phyloP scores from a whole-genome alignment of 1,140 invertebrate genomes.

The Diorhabda sublineata region DNA sequence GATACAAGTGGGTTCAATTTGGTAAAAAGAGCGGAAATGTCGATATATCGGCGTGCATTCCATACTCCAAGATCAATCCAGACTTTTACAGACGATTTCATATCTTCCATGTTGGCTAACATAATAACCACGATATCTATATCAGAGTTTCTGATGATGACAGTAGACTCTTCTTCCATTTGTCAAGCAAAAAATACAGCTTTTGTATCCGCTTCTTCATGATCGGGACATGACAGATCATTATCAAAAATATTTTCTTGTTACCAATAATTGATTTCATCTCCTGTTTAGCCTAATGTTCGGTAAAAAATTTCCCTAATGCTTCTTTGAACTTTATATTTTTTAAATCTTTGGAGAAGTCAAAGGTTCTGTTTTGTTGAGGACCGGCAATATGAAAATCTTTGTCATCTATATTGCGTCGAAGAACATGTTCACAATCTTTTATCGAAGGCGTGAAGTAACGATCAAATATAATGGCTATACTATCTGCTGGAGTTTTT shows the following conservation, averaged over 20 bases:
- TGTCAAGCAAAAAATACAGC: conserved; percentile 13
- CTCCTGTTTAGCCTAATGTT: conserved; percentile 10
- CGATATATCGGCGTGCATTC: conserved; percentile 24
- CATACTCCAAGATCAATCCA: conserved; percentile 23
- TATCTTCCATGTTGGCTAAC: conserved; percentile 21
- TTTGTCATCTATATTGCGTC: no score
- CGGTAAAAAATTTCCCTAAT: background rate
- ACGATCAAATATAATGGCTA: no score
- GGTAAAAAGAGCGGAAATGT: conserved; percentile 20
- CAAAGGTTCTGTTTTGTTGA: no score
- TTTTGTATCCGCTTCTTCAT: conserved; percentile 21
- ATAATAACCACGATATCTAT: conserved; percentile 21
- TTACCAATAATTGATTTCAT: conserved; percentile 6
- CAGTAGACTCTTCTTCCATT: conserved; percentile 13
- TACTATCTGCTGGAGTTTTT: no score
- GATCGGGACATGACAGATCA: conserved; percentile 14
- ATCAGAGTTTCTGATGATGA: conserved; percentile 20
- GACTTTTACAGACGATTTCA: conserved; percentile 15
- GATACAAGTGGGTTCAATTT: conserved; percentile 14
- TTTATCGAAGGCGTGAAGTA: no score
- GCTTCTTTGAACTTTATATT: background rate
- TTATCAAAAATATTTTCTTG: conserved; percentile 19
- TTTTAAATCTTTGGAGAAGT: no score
- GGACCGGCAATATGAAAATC: no score
- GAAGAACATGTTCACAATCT: no score